Evolutionary conservation across 2,888 invertebrate species (phyloP).

Genomic region (Acanthacorydalis orientalis): DNA sequence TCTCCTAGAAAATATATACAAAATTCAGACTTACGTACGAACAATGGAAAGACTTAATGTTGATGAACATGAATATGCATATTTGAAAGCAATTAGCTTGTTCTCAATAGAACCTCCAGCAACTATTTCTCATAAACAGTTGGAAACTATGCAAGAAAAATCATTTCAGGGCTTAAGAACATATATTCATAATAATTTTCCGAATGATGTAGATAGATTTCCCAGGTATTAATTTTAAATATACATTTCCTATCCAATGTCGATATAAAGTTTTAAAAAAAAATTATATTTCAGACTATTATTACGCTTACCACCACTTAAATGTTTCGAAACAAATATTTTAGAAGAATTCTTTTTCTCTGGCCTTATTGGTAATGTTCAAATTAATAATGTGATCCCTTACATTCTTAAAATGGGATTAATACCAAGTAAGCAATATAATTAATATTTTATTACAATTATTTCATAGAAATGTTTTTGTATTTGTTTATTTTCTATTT

Average conservation of each 20-base stretch:
- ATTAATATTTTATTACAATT: too few relatives aligned
- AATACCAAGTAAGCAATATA: too few relatives aligned
- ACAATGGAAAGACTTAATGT: conserved; percentile 57
- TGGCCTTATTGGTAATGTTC: conserved; percentile 79
- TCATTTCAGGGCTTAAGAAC: conserved; percentile 38
- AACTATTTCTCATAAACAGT: conserved; percentile 28
- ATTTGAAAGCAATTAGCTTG: conserved; percentile 66
- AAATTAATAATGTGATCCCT: conserved; percentile 90
- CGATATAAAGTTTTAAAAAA: conserved; percentile 1
- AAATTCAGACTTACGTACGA: conserved; percentile 67
- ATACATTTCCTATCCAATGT: conserved; percentile 14
- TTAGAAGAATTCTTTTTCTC: conserved; percentile 88
- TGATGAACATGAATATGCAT: conserved; percentile 74
- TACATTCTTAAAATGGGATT: conserved; percentile 53
- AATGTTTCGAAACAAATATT: conserved; percentile 54
- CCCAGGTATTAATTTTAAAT: conserved; percentile 22
- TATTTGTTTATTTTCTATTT: too few relatives aligned
- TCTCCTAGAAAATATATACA: conserved; percentile 63
- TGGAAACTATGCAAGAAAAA: conserved; percentile 42
- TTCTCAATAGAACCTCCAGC: conserved; percentile 34
- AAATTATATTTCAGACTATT: conserved; percentile 29
- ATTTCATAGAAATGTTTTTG: too few relatives aligned
- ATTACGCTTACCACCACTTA: conserved; percentile 51
- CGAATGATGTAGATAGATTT: conserved; percentile 34
- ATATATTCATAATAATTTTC: conserved; percentile 27